A percentile compares a stretch with the other conserved stretches of the same genome.
phyloP scores from a whole-genome alignment of 2,113 vertebrate genomes.

The Galbula dea region DNA sequence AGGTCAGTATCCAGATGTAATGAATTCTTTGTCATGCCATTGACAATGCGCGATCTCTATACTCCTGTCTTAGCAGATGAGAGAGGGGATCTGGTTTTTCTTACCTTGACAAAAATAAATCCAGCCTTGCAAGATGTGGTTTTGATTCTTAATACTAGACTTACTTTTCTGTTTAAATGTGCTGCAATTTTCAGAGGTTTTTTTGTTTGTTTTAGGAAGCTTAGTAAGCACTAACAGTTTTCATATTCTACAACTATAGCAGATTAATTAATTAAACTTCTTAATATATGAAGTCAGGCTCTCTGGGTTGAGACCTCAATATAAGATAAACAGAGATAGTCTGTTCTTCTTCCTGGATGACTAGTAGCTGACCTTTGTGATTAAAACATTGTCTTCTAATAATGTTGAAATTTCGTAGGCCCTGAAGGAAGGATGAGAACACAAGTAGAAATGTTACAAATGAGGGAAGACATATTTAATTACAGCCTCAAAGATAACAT shows the following conservation, averaged over 20 bases:
- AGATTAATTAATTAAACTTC: background rate
- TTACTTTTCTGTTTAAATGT: background rate
- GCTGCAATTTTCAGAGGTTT: background rate
- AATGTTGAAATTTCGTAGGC: background rate
- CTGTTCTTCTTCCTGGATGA: background rate
- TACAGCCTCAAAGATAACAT: background rate
- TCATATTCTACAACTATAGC: background rate
- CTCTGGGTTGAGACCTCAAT: background rate
- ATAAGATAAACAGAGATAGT: background rate
- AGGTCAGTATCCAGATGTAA: background rate
- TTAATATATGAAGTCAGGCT: background rate
- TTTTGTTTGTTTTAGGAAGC: background rate
- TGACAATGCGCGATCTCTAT: background rate
- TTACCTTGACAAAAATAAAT: background rate
- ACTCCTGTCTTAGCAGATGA: background rate
- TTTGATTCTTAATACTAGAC: background rate
- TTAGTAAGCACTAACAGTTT: background rate
- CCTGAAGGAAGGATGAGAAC: background rate
- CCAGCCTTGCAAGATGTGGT: background rate
- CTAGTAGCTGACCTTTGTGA: background rate
- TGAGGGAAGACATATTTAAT: background rate
- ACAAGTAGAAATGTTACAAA: background rate
- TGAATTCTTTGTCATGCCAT: background rate
- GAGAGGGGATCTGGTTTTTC: background rate
- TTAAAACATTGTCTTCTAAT: background rate